A percentile compares a stretch with the other conserved stretches of the same genome.
Conservation (phyloP, 1,140 invertebrate genomes). For the Drosophila guanche region DNA sequence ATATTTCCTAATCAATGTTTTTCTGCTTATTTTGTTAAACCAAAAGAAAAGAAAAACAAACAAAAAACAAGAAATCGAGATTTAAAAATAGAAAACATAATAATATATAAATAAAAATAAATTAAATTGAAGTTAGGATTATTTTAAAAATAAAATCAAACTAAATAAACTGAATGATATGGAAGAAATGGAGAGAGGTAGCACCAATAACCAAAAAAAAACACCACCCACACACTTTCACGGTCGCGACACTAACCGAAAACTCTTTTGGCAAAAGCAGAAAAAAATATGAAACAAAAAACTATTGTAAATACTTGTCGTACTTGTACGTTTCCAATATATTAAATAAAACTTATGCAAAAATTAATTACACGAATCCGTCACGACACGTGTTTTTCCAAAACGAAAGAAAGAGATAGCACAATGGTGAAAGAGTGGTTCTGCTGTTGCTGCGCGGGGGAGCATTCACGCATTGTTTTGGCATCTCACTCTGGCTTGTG, state of each 20-base stretch:
- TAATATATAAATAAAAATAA: slow-evolving; percentile 22
- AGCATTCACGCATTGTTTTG: no score
- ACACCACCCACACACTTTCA: slow-evolving; percentile 2
- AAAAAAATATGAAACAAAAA: slow-evolving; percentile 9
- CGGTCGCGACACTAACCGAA: slow-evolving; percentile 28
- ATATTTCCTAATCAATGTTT: slow-evolving; percentile 11
- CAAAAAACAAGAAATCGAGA: slow-evolving; percentile 9
- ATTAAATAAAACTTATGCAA: slow-evolving; percentile 63
- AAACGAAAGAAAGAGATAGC: slow-evolving; percentile 18
- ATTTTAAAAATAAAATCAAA: slow-evolving; percentile 24
- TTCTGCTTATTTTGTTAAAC: slow-evolving; percentile 43
- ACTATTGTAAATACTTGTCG: slow-evolving; percentile 79
- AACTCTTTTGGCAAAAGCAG: slow-evolving; percentile 32
- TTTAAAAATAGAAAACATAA: slow-evolving; percentile 16
- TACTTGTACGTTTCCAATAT: slow-evolving; percentile 71
- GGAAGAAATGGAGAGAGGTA: slow-evolving; percentile 9
- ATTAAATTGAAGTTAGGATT: slow-evolving; percentile 22
- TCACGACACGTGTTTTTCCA: not conserved
- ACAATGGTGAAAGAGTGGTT: no score
- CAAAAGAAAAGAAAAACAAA: slow-evolving; percentile 39
- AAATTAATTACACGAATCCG: slow-evolving; percentile 36
- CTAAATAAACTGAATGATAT: no score
- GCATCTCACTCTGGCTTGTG: no score
- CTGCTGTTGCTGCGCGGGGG: no score
- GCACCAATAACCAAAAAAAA: slow-evolving; percentile 5